Percentiles rank a stretch among this genome's conserved stretches.
phyloP scores from a whole-genome alignment of 2,888 invertebrate species.

The Cinara cedri region DNA sequence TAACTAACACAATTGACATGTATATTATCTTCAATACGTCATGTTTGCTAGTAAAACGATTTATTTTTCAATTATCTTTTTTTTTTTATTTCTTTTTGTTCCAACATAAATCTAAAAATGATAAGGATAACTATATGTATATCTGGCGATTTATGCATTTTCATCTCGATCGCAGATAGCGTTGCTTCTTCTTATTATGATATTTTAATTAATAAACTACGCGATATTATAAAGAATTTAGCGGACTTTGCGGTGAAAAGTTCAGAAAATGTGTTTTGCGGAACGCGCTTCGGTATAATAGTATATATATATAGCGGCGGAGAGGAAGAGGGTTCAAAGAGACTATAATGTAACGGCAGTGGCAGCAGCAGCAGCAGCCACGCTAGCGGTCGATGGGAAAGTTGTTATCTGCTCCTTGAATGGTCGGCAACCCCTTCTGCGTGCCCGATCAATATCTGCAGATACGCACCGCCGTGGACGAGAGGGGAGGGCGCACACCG shows the following conservation, averaged over 20 bases:
- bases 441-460: slow-evolving; percentile 54
- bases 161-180: not conserved
- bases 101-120: too few relatives aligned
- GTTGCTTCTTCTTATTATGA: too few relatives aligned
- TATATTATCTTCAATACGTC: too few relatives aligned
- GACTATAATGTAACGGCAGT: not conserved
- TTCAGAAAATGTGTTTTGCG: slow-evolving; percentile 18
- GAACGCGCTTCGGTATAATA: not conserved
- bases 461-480: slow-evolving; percentile 13
- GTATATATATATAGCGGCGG: not conserved
- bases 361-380: slow-evolving; percentile 19
- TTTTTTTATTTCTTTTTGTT: too few relatives aligned
- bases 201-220: slow-evolving; percentile 24
- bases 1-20: too few relatives aligned
- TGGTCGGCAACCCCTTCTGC: slow-evolving; percentile 54
- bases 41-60: not conserved
- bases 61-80: not conserved
- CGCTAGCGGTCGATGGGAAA: slow-evolving; percentile 52
- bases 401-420: slow-evolving; percentile 54
- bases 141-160: too few relatives aligned
- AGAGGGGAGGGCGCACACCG: slow-evolving; percentile 47
- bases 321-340: not conserved
- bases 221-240: not conserved
- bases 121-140: not conserved
- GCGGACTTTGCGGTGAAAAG: not conserved